Conservation (phyloP, 2,797 vertebrate species). For the Meriones psammophilus region DNA sequence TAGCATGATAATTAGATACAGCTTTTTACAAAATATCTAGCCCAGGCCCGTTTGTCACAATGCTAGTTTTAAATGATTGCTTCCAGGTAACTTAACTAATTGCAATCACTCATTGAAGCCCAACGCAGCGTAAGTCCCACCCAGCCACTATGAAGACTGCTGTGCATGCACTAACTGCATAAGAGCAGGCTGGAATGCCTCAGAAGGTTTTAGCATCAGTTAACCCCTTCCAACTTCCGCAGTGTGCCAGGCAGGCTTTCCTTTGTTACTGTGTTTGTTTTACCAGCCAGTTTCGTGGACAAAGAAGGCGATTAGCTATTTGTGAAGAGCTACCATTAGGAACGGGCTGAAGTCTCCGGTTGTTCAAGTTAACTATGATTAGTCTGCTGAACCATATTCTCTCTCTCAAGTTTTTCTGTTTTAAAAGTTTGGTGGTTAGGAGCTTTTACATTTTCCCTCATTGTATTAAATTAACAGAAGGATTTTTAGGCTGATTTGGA, state of each 20-base stretch:
- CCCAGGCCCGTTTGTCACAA: conserved; percentile 40
- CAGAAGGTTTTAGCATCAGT: background rate
- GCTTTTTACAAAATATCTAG: conserved; percentile 32
- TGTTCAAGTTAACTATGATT: background rate
- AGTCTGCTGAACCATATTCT: conserved; percentile 23
- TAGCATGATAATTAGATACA: conserved; percentile 3
- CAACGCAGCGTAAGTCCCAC: background rate
- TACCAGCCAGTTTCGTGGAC: background rate
- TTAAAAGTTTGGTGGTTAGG: conserved; percentile 35
- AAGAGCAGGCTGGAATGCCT: background rate
- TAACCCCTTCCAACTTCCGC: background rate
- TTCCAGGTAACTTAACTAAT: conserved; percentile 15
- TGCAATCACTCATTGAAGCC: conserved; percentile 28
- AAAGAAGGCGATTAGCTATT: background rate
- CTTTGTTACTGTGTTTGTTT: background rate
- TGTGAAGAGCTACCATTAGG: background rate
- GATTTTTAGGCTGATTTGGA: conserved; percentile 18
- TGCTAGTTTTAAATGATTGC: conserved; percentile 50
- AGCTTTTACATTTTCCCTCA: conserved; percentile 35
- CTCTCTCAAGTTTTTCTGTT: conserved; percentile 37
- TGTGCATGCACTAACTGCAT: background rate
- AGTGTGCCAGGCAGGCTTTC: background rate
- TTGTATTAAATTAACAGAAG: conserved; percentile 55
- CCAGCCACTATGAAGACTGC: background rate
- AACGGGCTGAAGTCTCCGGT: background rate